Base-by-base conservation (phyloP, 2,113 vertebrate genomes). In the Sciurus niger region DNA sequence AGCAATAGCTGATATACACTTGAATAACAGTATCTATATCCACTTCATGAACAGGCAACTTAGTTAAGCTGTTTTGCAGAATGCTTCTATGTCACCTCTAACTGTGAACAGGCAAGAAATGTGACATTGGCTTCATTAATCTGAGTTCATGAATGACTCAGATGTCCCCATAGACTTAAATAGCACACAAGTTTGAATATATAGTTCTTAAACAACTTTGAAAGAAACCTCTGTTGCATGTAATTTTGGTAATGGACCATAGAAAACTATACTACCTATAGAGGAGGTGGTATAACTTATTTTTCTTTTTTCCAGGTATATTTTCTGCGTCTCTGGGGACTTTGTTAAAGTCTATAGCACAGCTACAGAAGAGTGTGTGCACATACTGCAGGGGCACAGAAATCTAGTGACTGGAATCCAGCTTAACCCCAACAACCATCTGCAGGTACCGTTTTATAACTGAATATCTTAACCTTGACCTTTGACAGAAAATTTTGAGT, bases 301-400 rank as follows among this genome's bases (percentile, higher is more conserved):
- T 73, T 95, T 93, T 51, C 37, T 58, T 89, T 6, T 55, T n/a
- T 9, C 32, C 96, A 99, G 99, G 97, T 99, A 99, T 95, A 97
- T 99, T 58, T 96, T 99, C 1, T 99, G 99, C 89, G 98, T 98
- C 13, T 99, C 99, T 0, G 99, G 99, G 0, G 99, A 99, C 80
- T 98, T 98, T 58, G 98, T 99, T 84, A 99, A 99, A 96, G 98
- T 99, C 78, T 99, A 99, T 96, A 99, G 99, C 98, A 98, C 99
- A 55, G 89, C 90, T 89, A 99, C 99, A 30, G 99, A 99, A 97
- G 99, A 99, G 98, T 99, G 99, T 90, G 83, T 99, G 51, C 99
- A 98, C 67, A 22, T 99, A 16, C 93, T 99, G 37, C 98, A 99
- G 7, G 99, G 99, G 58, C 99, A 99, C 98, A 98, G 96, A 24